phyloP scores from a whole-genome alignment of 2,888 invertebrate genomes.

The Ophioninae sp. region DNA sequence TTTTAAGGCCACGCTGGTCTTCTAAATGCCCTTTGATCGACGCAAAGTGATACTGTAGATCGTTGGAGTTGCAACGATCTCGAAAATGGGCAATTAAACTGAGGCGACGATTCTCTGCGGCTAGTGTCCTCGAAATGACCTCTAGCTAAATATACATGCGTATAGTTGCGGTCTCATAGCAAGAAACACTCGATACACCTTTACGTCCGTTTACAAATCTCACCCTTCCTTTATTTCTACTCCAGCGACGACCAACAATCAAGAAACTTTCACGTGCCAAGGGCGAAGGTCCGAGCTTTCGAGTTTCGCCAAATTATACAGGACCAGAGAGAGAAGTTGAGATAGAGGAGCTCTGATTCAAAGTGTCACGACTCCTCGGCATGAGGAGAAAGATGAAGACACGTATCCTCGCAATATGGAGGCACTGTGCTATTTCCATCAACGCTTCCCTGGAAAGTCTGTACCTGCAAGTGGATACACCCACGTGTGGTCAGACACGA shows the following conservation, averaged over 20 bases:
- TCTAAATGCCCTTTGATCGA: too few species aligned
- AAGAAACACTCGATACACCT: constrained; percentile 32
- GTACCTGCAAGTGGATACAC: constrained; percentile 34
- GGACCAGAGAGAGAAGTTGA: neutral
- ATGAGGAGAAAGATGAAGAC: neutral
- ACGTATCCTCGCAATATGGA: neutral
- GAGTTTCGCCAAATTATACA: constrained; percentile 19
- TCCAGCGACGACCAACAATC: constrained; percentile 46
- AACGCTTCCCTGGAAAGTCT: neutral
- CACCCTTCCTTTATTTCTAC: constrained; percentile 8
- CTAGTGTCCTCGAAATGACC: too few species aligned
- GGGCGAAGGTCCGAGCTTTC: constrained; percentile 40
- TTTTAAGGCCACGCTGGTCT: too few species aligned
- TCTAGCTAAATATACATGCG: neutral
- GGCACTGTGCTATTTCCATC: neutral
- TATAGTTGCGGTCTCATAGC: neutral
- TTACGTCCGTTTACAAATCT: neutral
- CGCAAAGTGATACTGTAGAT: too few species aligned
- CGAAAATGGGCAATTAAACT: too few species aligned
- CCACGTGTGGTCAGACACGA: constrained; percentile 34
- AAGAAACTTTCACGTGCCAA: constrained; percentile 50
- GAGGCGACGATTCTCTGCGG: too few species aligned
- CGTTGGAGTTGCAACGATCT: too few species aligned
- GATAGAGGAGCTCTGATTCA: constrained; percentile 29
- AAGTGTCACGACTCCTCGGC: constrained; percentile 45